Conservation (phyloP, 2,797 vertebrate genomes). For the Tapera naevia region DNA sequence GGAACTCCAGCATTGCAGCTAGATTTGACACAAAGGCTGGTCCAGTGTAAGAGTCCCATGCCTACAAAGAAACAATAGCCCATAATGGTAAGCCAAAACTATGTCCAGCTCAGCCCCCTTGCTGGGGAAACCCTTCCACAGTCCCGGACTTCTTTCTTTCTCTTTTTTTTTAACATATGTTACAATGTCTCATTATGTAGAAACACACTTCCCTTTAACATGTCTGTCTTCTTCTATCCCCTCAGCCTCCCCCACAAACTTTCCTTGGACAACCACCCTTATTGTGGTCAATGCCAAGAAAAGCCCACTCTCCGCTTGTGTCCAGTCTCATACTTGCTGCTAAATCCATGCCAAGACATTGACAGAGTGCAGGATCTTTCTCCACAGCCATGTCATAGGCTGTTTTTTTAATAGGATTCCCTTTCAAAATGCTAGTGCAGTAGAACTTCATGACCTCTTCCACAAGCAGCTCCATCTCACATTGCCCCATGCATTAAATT, state of each 20-base stretch:
- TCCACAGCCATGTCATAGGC: neutral
- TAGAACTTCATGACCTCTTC: slow-evolving; percentile 42
- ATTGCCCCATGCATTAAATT: neutral
- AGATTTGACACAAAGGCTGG: slow-evolving; percentile 45
- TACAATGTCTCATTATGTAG: slow-evolving; percentile 70
- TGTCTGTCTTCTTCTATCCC: slow-evolving; percentile 17
- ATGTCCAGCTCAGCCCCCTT: slow-evolving; percentile 14
- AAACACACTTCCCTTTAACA: slow-evolving; percentile 53
- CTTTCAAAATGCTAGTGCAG: slow-evolving; percentile 19
- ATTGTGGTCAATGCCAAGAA: slow-evolving; percentile 68
- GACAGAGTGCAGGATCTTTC: slow-evolving; percentile 48
- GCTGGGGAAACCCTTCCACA: slow-evolving; percentile 55
- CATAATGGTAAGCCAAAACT: slow-evolving; percentile 54
- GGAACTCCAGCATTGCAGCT: slow-evolving; percentile 17
- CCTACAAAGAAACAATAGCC: slow-evolving; percentile 3
- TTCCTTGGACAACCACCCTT: slow-evolving; percentile 59
- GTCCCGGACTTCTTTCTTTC: neutral
- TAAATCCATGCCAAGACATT: slow-evolving; percentile 46
- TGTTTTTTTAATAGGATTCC: neutral
- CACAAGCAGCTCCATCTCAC: neutral
- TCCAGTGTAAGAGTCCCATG: slow-evolving; percentile 7
- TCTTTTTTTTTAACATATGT: neutral
- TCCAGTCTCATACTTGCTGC: neutral
- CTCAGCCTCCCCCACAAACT: slow-evolving; percentile 40
- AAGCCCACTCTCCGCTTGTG: slow-evolving; percentile 49